Conservation (phyloP, 2,888 invertebrate species). For the Baccha elongata region DNA sequence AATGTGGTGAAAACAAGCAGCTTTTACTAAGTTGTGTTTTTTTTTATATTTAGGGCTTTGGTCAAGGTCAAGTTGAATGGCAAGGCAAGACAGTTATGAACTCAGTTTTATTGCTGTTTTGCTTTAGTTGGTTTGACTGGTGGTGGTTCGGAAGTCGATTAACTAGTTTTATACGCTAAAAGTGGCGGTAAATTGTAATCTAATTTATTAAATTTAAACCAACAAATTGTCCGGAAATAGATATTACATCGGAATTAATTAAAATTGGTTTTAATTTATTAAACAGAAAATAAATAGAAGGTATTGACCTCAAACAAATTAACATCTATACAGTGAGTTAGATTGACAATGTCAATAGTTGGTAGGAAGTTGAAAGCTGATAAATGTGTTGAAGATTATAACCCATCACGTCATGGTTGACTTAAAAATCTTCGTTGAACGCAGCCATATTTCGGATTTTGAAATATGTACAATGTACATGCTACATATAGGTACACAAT, state of each 20-base stretch:
- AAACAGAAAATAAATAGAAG: neutral
- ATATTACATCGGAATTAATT: neutral
- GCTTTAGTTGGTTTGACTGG: neutral
- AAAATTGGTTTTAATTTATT: neutral
- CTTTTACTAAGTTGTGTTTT: neutral
- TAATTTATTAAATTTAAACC: neutral
- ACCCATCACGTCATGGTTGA: too few relatives aligned
- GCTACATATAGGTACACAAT: too few relatives aligned
- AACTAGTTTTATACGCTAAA: constrained; percentile 1
- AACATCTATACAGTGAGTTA: constrained; percentile 46
- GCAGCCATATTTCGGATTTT: too few relatives aligned
- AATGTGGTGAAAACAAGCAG: neutral
- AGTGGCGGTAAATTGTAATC: neutral
- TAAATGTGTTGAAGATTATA: too few relatives aligned
- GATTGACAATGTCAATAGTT: too few relatives aligned
- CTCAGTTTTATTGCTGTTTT: neutral
- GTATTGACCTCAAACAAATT: constrained; percentile 74
- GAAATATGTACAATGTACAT: too few relatives aligned
- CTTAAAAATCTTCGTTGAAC: too few relatives aligned
- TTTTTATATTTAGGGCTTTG: constrained; percentile 52
- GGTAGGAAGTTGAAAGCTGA: too few relatives aligned
- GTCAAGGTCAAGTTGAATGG: constrained; percentile 71
- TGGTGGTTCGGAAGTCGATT: neutral
- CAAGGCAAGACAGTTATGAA: constrained; percentile 20
- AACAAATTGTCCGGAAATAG: constrained; percentile 8